These are phyloP conservation scores for Globodera ellingtonae DNA, from an alignment of 1,140 invertebrate genomes.

Conservation along the genomic window DNA sequence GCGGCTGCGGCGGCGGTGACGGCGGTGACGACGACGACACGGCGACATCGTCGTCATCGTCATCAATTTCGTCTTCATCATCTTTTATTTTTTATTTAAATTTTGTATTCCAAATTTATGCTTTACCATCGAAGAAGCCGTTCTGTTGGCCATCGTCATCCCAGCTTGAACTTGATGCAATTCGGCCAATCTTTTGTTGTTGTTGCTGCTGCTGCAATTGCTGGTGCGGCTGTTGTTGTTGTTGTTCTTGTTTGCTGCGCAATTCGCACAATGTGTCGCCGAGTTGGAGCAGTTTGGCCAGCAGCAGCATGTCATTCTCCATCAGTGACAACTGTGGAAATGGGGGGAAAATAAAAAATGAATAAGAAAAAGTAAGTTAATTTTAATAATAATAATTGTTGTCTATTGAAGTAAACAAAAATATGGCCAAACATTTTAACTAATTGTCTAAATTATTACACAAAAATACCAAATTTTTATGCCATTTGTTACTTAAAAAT, in stretches of 20 bases:
- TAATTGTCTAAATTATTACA: no score
- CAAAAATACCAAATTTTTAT: no score
- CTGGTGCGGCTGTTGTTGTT: constrained; percentile 14
- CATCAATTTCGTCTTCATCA: constrained; percentile 17
- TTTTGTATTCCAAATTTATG: background rate
- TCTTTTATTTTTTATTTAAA: background rate
- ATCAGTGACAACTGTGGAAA: constrained; percentile 45
- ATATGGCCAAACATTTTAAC: no score
- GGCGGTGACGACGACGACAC: no score
- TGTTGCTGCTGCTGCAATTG: constrained; percentile 15
- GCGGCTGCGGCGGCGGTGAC: background rate
- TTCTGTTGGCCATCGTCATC: constrained; percentile 3
- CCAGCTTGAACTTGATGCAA: no score
- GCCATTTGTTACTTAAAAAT: no score
- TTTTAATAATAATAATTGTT: no score
- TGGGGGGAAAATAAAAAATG: no score
- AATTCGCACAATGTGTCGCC: constrained; percentile 48
- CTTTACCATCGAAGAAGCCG: background rate
- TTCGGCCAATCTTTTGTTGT: background rate
- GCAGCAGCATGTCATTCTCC: constrained; percentile 52
- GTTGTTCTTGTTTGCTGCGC: constrained; percentile 24
- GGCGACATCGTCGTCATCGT: background rate
- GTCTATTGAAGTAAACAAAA: no score
- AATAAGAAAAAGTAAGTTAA: no score
- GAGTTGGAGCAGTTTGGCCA: constrained; percentile 48